Conservation (phyloP, 2,113 vertebrate species). For the Oceanodroma tethys region DNA sequence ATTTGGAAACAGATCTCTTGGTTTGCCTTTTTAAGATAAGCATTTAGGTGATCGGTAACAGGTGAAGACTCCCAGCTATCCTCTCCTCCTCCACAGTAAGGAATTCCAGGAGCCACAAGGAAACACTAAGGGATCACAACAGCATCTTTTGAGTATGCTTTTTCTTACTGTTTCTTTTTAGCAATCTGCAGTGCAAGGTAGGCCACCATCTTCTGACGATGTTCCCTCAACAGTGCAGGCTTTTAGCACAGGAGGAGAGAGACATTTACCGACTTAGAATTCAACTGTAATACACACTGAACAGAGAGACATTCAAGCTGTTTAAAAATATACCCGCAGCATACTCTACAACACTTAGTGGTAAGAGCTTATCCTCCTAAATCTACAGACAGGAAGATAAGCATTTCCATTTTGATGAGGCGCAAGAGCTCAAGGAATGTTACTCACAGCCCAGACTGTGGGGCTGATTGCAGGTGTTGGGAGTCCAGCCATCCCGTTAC, state of each 20-base stretch:
- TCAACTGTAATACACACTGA: neutral
- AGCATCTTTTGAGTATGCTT: neutral
- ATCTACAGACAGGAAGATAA: conserved; percentile 12
- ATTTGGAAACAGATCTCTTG: neutral
- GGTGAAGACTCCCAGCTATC: neutral
- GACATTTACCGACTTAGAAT: neutral
- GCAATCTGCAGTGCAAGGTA: neutral
- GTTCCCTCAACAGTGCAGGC: neutral
- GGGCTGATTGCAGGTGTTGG: neutral
- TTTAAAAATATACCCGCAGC: neutral
- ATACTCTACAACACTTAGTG: neutral
- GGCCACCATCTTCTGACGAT: neutral
- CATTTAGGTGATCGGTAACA: neutral
- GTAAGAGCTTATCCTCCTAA: neutral
- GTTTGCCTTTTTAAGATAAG: neutral
- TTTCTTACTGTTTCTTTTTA: neutral
- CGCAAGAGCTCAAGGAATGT: neutral
- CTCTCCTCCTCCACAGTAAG: neutral
- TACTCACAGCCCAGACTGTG: neutral
- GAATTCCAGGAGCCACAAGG: neutral
- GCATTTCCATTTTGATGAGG: neutral
- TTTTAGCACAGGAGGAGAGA: neutral
- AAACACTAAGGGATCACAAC: neutral
- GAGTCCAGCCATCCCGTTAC: neutral
- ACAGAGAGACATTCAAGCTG: neutral